phyloP scores from a whole-genome alignment of 2,888 invertebrate genomes.

The Actias luna region DNA sequence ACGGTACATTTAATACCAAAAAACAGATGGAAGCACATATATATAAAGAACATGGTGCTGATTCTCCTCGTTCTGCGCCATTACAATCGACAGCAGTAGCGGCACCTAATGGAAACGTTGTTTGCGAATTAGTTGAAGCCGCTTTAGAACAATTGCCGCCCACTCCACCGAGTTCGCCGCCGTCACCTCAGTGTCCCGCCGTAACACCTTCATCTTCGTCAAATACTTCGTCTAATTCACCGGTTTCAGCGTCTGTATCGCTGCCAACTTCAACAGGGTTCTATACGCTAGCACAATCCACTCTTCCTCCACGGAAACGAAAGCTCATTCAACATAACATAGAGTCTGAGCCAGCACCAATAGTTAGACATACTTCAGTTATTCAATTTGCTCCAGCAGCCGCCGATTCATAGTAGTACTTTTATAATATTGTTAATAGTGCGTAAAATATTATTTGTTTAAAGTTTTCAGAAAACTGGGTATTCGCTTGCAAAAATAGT shows the following conservation, averaged over 20 bases:
- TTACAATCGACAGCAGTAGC: constrained; percentile 53
- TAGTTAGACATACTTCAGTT: constrained; percentile 84
- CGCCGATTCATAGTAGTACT: constrained; percentile 60
- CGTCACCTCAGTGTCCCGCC: constrained; percentile 70
- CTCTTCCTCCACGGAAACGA: constrained; percentile 89
- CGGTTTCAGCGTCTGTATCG: constrained; percentile 76
- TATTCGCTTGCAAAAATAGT: constrained; percentile 32
- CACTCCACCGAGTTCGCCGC: constrained; percentile 82
- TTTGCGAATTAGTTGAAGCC: constrained; percentile 71
- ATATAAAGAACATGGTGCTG: constrained; percentile 78
- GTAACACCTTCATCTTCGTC: constrained; percentile 47
- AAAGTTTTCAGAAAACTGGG: constrained; percentile 41
- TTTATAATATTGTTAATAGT: constrained; percentile 16
- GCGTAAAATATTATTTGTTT: constrained; percentile 20
- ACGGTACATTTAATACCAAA: constrained; percentile 94
- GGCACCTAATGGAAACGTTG: constrained; percentile 58
- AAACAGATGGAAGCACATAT: constrained; percentile 96
- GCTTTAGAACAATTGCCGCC: constrained; percentile 79
- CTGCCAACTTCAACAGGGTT: constrained; percentile 58
- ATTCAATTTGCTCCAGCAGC: constrained; percentile 90
- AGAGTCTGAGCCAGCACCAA: constrained; percentile 64
- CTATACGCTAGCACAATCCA: constrained; percentile 66
- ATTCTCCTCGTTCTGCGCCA: constrained; percentile 66
- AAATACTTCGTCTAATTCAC: constrained; percentile 51
- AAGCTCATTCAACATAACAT: constrained; percentile 87